phyloP scores from a whole-genome alignment of 2,797 vertebrate species.

The Pseudochirops cupreus region DNA sequence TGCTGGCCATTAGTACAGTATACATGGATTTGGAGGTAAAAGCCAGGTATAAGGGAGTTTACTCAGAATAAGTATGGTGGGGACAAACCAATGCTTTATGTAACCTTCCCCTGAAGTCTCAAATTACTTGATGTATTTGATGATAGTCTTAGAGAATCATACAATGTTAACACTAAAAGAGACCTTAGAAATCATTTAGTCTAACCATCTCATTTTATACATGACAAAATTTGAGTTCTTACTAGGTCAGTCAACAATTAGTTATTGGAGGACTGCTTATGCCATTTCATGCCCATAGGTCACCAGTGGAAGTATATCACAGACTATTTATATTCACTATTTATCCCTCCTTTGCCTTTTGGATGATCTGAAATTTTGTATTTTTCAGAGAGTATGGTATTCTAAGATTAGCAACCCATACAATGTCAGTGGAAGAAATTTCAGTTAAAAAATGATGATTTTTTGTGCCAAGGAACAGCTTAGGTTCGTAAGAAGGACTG shows the following conservation, averaged over 20 bases:
- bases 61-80: background rate
- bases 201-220: background rate
- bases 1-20: slow-evolving; percentile 88
- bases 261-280: background rate
- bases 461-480: background rate
- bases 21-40: slow-evolving; percentile 92
- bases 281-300: background rate
- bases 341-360: background rate
- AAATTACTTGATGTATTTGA: background rate
- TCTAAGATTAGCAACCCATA: background rate
- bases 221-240: background rate
- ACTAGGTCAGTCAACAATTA: background rate
- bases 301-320: background rate
- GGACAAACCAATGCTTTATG: background rate
- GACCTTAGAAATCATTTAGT: background rate
- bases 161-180: background rate
- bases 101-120: background rate
- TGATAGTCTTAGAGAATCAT: background rate
- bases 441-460: background rate
- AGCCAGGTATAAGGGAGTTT: background rate
- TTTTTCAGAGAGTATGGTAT: background rate
- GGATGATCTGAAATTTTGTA: slow-evolving; percentile 5
- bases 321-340: background rate
- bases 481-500: background rate
- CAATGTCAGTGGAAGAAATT: background rate